phyloP scores from a whole-genome alignment of 2,113 vertebrate species.

The Pygoscelis adeliae region DNA sequence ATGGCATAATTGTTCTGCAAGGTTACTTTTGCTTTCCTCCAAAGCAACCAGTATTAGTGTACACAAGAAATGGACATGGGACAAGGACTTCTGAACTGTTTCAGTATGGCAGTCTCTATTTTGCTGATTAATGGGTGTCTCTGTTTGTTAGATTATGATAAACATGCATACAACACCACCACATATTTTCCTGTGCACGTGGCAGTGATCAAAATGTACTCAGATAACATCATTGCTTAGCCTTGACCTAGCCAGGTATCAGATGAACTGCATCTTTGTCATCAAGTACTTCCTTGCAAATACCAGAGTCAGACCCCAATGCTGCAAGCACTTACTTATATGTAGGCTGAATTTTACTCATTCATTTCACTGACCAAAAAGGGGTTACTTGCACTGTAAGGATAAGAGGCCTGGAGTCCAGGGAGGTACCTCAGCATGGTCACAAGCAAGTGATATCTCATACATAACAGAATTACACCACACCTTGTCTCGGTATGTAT shows the following conservation, averaged over 20 bases:
- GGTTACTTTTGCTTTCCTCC: not conserved
- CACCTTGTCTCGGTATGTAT: accelerated
- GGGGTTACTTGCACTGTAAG: not conserved
- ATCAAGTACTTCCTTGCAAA: not conserved
- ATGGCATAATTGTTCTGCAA: not conserved
- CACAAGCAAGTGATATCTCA: not conserved
- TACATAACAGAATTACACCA: not conserved
- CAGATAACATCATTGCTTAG: not conserved
- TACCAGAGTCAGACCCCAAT: accelerated
- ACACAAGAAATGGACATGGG: not conserved
- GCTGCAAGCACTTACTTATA: not conserved
- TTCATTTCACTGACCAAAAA: not conserved
- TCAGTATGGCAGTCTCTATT: not conserved
- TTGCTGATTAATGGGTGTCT: not conserved
- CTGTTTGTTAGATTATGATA: not conserved
- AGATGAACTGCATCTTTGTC: not conserved
- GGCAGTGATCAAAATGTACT: not conserved
- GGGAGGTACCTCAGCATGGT: not conserved
- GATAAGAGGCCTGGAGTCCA: not conserved
- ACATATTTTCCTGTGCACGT: not conserved
- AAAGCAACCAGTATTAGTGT: not conserved
- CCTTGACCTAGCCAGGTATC: not conserved
- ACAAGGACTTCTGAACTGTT: not conserved
- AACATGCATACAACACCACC: not conserved
- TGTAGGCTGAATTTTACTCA: not conserved